phyloP scores from a whole-genome alignment of 2,888 invertebrate species.

The Meliscaeva auricollis region DNA sequence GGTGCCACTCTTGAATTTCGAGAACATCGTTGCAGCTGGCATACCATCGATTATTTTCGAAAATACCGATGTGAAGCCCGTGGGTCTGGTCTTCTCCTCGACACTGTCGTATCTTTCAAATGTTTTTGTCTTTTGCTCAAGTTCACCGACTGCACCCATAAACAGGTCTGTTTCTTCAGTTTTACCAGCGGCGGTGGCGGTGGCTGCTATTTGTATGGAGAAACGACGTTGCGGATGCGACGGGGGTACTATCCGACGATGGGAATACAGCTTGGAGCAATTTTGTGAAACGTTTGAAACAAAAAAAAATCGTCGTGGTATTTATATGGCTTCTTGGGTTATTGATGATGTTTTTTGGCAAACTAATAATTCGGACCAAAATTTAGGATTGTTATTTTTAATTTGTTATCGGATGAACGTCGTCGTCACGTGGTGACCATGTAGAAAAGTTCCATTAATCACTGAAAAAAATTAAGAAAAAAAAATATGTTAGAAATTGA shows the following conservation, averaged over 20 bases:
- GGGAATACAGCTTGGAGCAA: slow-evolving; percentile 61
- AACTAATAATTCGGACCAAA: too few species aligned
- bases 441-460: slow-evolving; percentile 54
- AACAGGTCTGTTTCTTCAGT: slow-evolving; percentile 65
- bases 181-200: slow-evolving; percentile 19
- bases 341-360: too few species aligned
- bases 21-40: slow-evolving; percentile 88
- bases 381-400: too few species aligned
- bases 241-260: slow-evolving; percentile 45
- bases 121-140: slow-evolving; percentile 79
- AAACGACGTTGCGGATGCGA: slow-evolving; percentile 36
- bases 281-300: slow-evolving; percentile 11
- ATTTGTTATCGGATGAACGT: background rate
- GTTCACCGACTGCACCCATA: slow-evolving; percentile 77
- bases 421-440: background rate
- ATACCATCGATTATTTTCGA: slow-evolving; percentile 84
- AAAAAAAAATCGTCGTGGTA: background rate
- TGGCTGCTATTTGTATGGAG: slow-evolving; percentile 31
- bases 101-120: slow-evolving; percentile 83
- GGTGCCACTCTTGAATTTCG: slow-evolving; percentile 88
- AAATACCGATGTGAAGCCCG: slow-evolving; percentile 83
- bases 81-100: slow-evolving; percentile 79
- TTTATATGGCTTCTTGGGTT: too few species aligned
- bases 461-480: slow-evolving; percentile 49
- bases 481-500: background rate